Evolutionary conservation across 2,888 invertebrate species (phyloP), one percentile per base, ranked within the genome.

Genomic region (Toxonevra muliebris): DNA sequence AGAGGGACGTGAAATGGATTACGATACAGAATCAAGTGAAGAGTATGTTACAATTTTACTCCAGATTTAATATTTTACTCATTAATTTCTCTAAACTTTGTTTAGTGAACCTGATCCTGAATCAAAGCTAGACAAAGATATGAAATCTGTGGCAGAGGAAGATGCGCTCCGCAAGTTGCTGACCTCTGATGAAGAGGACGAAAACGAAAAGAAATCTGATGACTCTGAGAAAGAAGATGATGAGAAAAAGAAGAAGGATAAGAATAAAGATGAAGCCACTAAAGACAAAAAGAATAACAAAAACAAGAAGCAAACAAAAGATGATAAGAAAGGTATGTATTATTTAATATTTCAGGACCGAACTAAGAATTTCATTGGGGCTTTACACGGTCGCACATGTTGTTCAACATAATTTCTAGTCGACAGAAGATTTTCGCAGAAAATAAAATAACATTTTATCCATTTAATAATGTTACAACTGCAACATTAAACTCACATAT

Each of bases 1-100:
- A 78, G 98, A 98, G 86, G 97, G 97, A 0, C 86, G 94, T 63
- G 98, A 98, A 87, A 89, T 92, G 75, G 98, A 98, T 85, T 98
- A 98, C 80, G 97, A 97, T 79, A 94, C 95, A 0, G 94, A 94
- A 81, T 93, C 93, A 0, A 93, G 93, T 0, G 91, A 91, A 71
- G 90, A 90, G 90, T 90, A 79, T 69, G 77, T 74, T 8, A n/a
- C 48, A n/a, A 11, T 30, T 43, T 20, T 5, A 30, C 41, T 13
- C 17, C n/a, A 48, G 42, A n/a, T 53, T 42, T 55, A 43, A 42
- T 45, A 11, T 30, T 62, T 30, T 9, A 40, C 30, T 20, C 42
- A 19, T 52, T 19, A 8, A 5, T 15, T 2, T 54, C 15, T 45
- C 12, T 2, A 45, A 57, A 17, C n/a, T 15, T 61, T 17, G 80